Conservation (phyloP, 2,113 vertebrate species). For the Oncorhynchus gorbuscha region DNA sequence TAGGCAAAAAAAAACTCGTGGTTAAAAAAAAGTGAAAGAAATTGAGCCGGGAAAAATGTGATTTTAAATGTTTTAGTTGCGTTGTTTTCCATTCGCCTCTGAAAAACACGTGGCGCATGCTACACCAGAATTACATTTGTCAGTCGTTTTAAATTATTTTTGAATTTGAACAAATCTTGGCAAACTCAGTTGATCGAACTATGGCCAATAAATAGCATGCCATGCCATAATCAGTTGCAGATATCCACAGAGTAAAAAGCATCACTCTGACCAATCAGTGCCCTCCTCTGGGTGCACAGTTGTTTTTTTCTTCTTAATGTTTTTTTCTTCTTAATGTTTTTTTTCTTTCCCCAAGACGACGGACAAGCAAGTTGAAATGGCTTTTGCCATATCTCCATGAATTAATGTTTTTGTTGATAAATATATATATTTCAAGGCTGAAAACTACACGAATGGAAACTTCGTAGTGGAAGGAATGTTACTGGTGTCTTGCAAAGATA, state of each 20-base stretch:
- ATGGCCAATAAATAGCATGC: slow-evolving; percentile 50
- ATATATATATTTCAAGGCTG: not conserved
- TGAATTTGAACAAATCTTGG: too few species aligned
- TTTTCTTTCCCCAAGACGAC: too few species aligned
- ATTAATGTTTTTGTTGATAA: not conserved
- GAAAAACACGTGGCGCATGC: too few species aligned
- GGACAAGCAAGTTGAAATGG: not conserved
- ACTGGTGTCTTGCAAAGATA: not conserved
- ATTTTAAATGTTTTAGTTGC: too few species aligned
- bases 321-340: not conserved
- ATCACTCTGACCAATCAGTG: slow-evolving; percentile 59
- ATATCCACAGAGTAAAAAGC: not conserved
- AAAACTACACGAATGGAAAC: not conserved
- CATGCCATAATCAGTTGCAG: slow-evolving; percentile 12
- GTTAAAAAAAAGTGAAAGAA: too few species aligned
- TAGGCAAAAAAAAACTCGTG: too few species aligned
- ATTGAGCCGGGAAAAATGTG: too few species aligned
- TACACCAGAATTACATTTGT: too few species aligned
- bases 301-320: not conserved
- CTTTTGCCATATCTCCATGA: not conserved
- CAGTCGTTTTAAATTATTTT: too few species aligned
- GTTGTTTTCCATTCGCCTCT: too few species aligned
- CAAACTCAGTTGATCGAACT: not conserved
- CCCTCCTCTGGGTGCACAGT: not conserved
- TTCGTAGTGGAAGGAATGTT: not conserved